Evolutionary conservation across 1,140 invertebrate species (phyloP).

Genomic region (Helicoverpa armigera): DNA sequence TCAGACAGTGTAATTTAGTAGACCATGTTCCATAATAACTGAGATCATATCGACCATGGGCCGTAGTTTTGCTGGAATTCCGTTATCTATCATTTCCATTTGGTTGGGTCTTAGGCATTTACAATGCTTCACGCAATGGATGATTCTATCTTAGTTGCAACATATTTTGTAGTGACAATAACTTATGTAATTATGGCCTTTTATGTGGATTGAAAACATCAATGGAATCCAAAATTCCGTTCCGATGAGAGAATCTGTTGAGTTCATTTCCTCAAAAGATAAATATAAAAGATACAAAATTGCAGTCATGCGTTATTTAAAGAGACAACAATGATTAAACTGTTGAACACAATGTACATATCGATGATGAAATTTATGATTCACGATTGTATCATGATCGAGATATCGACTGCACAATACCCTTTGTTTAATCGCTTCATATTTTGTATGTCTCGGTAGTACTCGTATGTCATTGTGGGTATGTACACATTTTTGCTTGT

Average conservation of each 20-base stretch:
- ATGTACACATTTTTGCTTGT: slow-evolving; percentile 13
- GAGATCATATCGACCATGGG: slow-evolving; percentile 23
- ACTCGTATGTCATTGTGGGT: slow-evolving; percentile 4
- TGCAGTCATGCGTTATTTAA: slow-evolving; percentile 13
- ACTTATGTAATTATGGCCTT: slow-evolving; percentile 24
- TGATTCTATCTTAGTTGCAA: slow-evolving; percentile 19
- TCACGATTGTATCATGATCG: slow-evolving; percentile 45
- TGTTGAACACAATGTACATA: slow-evolving; percentile 33
- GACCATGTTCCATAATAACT: slow-evolving; percentile 38
- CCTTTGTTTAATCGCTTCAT: slow-evolving; percentile 45
- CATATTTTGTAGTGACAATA: slow-evolving; percentile 6
- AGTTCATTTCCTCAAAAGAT: background rate
- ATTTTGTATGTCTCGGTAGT: slow-evolving; percentile 34
- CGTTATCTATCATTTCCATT: slow-evolving; percentile 43
- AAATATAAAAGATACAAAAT: slow-evolving; percentile 14
- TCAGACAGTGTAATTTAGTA: slow-evolving; percentile 30
- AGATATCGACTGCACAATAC: slow-evolving; percentile 43
- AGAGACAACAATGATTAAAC: slow-evolving; percentile 28
- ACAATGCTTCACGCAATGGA: slow-evolving; percentile 42
- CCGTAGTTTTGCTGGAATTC: slow-evolving; percentile 35
- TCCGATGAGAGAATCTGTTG: too few relatives aligned
- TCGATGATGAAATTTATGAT: slow-evolving; percentile 43
- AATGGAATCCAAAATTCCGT: too few relatives aligned
- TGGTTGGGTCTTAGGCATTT: slow-evolving; percentile 44
- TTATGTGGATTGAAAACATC: background rate